Conservation (phyloP, 2,888 invertebrate species). For the Drosophila mulleri region DNA sequence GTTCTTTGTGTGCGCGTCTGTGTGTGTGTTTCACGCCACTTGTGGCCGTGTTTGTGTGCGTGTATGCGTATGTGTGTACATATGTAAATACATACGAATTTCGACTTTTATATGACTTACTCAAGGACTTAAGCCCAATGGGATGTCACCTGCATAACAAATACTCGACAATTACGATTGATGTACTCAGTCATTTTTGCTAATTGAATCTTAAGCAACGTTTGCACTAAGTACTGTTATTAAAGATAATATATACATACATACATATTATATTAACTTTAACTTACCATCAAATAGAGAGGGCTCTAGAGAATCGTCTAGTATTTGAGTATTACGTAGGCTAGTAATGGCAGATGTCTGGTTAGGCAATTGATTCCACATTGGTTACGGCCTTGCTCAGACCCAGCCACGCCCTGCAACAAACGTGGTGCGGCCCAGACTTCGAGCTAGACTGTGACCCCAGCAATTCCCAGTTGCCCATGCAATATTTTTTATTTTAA, state of each 20-base stretch:
- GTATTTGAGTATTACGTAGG: constrained; percentile 2
- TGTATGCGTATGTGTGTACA: background rate
- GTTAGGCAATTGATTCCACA: constrained; percentile 16
- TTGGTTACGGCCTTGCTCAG: constrained; percentile 4
- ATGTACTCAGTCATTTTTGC: background rate
- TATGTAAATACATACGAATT: constrained; percentile 25
- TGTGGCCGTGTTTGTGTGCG: background rate
- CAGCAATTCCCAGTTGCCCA: constrained; percentile 10
- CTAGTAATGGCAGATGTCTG: constrained; percentile 6
- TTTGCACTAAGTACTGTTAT: background rate
- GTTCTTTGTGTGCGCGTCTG: background rate
- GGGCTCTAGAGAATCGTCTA: too few species aligned
- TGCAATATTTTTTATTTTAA: constrained; percentile 52
- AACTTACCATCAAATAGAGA: background rate
- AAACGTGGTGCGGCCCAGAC: constrained; percentile 9
- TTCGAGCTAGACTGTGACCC: background rate
- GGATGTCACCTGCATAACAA: constrained; percentile 19
- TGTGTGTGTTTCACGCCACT: background rate
- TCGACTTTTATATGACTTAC: constrained; percentile 43
- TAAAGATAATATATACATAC: background rate
- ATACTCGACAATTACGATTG: constrained; percentile 1
- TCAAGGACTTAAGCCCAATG: constrained; percentile 15
- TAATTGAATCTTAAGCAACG: constrained; percentile 1
- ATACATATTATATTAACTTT: constrained; percentile 5
- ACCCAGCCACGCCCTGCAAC: constrained; percentile 11